Evolutionary conservation across 2,113 vertebrate species (phyloP).

Genomic region (Enhydra lutris): DNA sequence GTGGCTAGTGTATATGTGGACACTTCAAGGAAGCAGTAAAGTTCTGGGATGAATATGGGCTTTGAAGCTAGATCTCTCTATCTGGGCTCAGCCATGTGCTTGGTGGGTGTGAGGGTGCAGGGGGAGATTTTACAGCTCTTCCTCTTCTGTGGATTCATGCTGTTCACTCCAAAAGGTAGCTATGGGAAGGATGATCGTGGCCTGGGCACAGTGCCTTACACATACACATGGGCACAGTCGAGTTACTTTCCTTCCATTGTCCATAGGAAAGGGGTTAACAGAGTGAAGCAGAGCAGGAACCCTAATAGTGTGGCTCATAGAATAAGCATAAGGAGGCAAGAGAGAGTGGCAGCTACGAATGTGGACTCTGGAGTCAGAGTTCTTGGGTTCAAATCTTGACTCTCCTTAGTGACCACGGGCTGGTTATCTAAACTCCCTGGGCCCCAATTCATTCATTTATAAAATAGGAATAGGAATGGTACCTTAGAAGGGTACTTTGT

Average conservation of each 20-base stretch:
- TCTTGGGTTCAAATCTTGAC: neutral
- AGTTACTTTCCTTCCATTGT: neutral
- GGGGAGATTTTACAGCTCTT: fast-evolving
- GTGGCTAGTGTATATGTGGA: neutral
- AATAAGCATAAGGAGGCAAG: neutral
- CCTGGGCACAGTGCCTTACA: neutral
- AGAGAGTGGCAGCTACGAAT: neutral
- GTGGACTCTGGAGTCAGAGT: neutral
- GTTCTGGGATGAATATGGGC: neutral
- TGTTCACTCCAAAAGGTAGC: neutral
- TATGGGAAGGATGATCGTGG: neutral
- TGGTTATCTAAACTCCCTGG: neutral
- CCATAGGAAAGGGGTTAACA: neutral
- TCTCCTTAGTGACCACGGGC: neutral
- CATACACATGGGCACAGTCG: fast-evolving
- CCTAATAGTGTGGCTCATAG: neutral
- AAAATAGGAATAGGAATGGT: neutral
- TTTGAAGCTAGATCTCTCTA: neutral
- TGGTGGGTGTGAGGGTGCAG: fast-evolving
- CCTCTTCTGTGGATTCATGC: neutral
- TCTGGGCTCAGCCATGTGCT: neutral
- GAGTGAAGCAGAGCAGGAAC: neutral
- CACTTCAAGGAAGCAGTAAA: neutral
- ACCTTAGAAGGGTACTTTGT: neutral
- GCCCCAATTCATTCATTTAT: neutral